phyloP scores from a whole-genome alignment of 2,797 vertebrate genomes.

The Coluber constrictor region DNA sequence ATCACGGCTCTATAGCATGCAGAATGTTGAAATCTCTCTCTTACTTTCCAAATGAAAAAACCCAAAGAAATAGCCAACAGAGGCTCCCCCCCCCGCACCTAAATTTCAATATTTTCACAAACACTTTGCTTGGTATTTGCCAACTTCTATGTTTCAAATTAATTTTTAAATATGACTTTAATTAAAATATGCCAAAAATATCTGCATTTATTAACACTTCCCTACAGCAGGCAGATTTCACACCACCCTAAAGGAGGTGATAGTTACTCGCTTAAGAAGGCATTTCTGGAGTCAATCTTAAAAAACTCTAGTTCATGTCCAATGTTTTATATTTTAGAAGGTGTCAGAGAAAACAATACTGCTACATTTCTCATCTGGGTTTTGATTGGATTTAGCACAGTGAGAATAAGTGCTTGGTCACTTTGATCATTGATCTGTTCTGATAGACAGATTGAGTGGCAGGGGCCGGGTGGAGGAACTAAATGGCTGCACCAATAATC shows the following conservation, averaged over 20 bases:
- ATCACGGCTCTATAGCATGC: not conserved
- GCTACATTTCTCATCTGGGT: not conserved
- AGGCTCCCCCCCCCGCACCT: too few relatives aligned
- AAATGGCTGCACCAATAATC: not conserved
- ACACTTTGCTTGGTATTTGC: not conserved
- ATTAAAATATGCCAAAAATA: not conserved
- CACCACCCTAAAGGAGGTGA: not conserved
- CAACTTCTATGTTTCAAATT: not conserved
- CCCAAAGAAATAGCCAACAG: not conserved
- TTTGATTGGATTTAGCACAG: not conserved
- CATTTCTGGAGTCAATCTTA: not conserved
- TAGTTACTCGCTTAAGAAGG: not conserved
- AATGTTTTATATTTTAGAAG: not conserved
- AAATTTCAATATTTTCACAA: not conserved
- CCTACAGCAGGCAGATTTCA: not conserved
- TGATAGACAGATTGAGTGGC: not conserved
- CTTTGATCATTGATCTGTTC: not conserved
- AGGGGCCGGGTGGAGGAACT: fast-evolving
- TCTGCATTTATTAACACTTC: not conserved
- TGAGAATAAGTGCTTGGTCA: not conserved
- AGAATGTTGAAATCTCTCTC: not conserved
- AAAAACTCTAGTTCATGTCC: not conserved
- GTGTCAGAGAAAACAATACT: not conserved
- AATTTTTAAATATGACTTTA: not conserved
- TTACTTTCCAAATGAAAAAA: not conserved